Conservation (phyloP, 92 coral and sea anemone genomes). For the Bergia puertoricense region DNA sequence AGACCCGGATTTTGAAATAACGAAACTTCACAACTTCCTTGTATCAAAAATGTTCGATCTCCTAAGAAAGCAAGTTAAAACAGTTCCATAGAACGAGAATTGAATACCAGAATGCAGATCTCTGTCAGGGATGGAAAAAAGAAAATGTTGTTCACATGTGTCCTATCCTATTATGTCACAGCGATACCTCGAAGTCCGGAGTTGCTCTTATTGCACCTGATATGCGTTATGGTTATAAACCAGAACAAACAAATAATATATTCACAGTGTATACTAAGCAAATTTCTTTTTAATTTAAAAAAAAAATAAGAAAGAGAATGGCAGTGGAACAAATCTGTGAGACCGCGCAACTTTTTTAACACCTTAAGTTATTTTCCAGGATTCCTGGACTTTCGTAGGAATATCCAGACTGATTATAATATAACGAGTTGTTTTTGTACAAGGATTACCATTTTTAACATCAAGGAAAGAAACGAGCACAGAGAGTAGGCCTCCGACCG, state of each 20-base stretch:
- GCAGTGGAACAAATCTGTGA: not conserved
- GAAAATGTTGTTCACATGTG: not conserved
- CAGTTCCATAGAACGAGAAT: no score
- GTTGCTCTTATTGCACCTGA: no score
- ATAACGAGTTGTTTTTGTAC: not conserved
- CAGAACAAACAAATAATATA: no score
- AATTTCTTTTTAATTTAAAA: no score
- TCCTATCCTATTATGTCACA: not conserved
- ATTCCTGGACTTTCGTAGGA: no score
- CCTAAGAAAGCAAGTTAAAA: not conserved
- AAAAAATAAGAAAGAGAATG: no score
- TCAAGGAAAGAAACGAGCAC: conserved; percentile 92
- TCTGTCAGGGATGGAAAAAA: no score
- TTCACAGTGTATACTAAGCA: no score
- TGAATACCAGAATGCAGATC: no score
- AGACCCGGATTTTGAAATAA: not conserved
- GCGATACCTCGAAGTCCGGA: no score
- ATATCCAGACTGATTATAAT: not conserved
- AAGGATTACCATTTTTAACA: conserved; percentile 83
- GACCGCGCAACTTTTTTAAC: not conserved
- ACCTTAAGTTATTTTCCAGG: not conserved
- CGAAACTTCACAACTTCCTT: not conserved
- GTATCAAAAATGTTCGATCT: not conserved
- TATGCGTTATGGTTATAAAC: no score
- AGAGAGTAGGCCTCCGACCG: conserved; percentile 95